Evolutionary conservation across 1,140 invertebrate genomes (phyloP).

Genomic region (Stenopsyche tienmushanensis): DNA sequence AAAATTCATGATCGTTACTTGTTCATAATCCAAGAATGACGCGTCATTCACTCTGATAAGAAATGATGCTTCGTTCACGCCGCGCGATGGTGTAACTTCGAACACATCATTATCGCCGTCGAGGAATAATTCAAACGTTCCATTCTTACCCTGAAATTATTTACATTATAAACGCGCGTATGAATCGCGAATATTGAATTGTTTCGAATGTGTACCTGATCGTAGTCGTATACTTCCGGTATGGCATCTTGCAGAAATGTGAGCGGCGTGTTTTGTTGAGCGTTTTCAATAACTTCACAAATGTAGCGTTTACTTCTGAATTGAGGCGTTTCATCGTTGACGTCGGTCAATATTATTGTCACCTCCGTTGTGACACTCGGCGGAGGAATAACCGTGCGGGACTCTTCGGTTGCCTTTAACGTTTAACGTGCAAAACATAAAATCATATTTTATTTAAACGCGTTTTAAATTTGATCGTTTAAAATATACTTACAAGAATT

Average conservation of each 20-base stretch:
- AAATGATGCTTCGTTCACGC: conserved; percentile 91
- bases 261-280: conserved; percentile 85
- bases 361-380: conserved; percentile 84
- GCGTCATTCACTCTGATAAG: conserved; percentile 87
- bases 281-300: conserved; percentile 90
- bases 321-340: conserved; percentile 89
- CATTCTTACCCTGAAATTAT: conserved; percentile 77
- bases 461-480: conserved; percentile 4
- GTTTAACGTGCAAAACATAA: conserved; percentile 6
- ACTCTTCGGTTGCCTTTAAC: conserved; percentile 69
- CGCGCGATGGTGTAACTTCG: conserved; percentile 83
- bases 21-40: conserved; percentile 82
- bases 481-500: conserved; percentile 62
- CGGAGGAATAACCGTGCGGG: conserved; percentile 59
- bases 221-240: conserved; percentile 89
- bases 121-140: conserved; percentile 82
- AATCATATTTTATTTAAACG: conserved; percentile 14
- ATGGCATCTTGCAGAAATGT: conserved; percentile 78
- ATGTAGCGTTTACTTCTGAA: conserved; percentile 79
- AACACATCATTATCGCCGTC: conserved; percentile 82
- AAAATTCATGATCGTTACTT: conserved; percentile 76
- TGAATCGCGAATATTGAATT: background rate
- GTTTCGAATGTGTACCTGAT: conserved; percentile 67
- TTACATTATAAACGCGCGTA: conserved; percentile 1
- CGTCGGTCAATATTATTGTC: conserved; percentile 89